Conservation (phyloP, 1,140 invertebrate genomes). For the Philaenus spumarius region DNA sequence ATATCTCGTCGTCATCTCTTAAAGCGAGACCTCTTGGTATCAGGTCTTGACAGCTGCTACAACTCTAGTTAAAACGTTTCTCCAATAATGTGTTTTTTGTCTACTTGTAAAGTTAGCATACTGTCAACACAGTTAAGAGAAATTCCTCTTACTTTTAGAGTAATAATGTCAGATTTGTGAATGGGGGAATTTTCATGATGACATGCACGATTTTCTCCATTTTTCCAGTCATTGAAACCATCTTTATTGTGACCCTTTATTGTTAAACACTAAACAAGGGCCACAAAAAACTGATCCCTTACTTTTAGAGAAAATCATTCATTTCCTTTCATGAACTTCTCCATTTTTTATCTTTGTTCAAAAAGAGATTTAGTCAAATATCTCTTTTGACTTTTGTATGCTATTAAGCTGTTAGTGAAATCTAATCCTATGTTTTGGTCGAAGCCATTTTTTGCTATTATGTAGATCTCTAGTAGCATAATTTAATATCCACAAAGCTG, state of each 20-base stretch:
- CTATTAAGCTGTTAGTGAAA: too few species aligned
- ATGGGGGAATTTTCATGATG: too few species aligned
- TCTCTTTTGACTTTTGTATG: conserved; percentile 12
- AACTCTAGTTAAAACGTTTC: too few species aligned
- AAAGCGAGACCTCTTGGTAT: too few species aligned
- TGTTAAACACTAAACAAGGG: conserved; percentile 25
- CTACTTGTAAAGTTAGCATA: conserved; percentile 9
- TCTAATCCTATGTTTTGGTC: conserved; percentile 25
- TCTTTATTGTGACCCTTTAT: conserved; percentile 20
- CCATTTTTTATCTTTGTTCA: conserved; percentile 26
- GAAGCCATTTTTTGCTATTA: conserved; percentile 22
- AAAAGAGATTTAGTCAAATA: conserved; percentile 26
- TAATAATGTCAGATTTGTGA: conserved; percentile 18
- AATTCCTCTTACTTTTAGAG: conserved; percentile 17
- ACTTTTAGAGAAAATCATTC: conserved; percentile 30
- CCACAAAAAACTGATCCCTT: conserved; percentile 28
- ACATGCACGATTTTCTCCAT: too few species aligned
- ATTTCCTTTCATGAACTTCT: conserved; percentile 24
- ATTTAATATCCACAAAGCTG: conserved; percentile 22
- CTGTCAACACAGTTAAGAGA: conserved; percentile 16
- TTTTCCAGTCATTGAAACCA: too few species aligned
- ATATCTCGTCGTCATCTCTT: too few species aligned
- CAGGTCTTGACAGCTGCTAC: too few species aligned
- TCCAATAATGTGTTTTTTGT: conserved; percentile 19
- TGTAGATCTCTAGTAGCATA: conserved; percentile 20